phyloP scores from a whole-genome alignment of 64 coral and sea anemone species.

The Platygyra sinensis region DNA sequence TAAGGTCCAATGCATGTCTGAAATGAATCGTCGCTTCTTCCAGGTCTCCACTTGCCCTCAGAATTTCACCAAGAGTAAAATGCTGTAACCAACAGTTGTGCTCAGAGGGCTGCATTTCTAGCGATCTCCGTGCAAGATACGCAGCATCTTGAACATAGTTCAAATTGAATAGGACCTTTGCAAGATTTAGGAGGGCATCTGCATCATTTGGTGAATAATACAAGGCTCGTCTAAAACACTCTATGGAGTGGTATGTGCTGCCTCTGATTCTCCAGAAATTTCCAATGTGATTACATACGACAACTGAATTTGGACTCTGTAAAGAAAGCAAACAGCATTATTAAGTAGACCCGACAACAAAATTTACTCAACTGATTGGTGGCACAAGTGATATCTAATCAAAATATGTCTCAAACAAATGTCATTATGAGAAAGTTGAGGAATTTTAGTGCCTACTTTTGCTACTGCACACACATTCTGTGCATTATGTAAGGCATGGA shows the following conservation, averaged over 20 bases:
- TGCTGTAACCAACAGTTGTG: conserved; percentile 99
- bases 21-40: conserved; percentile 90
- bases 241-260: conserved; percentile 98
- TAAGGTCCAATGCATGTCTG: conserved; percentile 86
- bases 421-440: too few relatives aligned
- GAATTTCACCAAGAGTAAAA: conserved; percentile 96
- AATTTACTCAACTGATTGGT: too few relatives aligned
- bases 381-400: too few relatives aligned
- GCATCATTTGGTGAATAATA: conserved; percentile 91
- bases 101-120: conserved; percentile 95
- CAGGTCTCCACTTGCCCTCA: conserved; percentile 86
- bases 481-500: too few relatives aligned
- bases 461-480: too few relatives aligned
- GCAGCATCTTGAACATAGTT: conserved; percentile 93
- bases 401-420: too few relatives aligned
- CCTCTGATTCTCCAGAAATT: conserved; percentile 99
- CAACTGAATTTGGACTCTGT: conserved; percentile 95
- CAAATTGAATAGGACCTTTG: conserved; percentile 92
- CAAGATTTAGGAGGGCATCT: conserved; percentile 94
- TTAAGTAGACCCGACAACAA: too few relatives aligned
- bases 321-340: conserved; percentile 33
- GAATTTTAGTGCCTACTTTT: too few relatives aligned
- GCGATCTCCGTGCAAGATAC: conserved; percentile 81
- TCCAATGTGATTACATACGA: conserved; percentile 94
- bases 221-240: conserved; percentile 95